Percentiles rank a stretch among this genome's conserved stretches.
These are phyloP conservation scores for Belgica antarctica DNA, from an alignment of 2,888 invertebrate species.

Conservation along the genomic window DNA sequence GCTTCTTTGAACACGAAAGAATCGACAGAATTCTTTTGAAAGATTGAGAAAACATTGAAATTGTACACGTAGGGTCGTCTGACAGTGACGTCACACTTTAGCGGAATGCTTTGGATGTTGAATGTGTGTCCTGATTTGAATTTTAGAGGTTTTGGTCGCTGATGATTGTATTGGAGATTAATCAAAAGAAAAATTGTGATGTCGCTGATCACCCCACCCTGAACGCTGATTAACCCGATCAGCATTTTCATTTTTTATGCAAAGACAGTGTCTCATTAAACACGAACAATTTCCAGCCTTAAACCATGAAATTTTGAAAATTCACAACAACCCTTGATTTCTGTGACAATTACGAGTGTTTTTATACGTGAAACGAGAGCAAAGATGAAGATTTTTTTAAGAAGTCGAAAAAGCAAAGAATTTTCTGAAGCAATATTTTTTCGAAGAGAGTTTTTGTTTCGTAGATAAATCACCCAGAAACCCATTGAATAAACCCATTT, in stretches of 20 bases:
- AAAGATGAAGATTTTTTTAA: not conserved
- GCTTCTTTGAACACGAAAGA: not conserved
- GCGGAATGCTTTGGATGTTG: too few relatives aligned
- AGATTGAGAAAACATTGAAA: too few relatives aligned
- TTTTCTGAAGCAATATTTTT: not conserved
- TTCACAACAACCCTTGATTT: constrained; percentile 36
- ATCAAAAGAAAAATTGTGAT: too few relatives aligned
- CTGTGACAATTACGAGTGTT: constrained; percentile 39
- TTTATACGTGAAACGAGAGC: constrained; percentile 19
- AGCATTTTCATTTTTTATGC: too few relatives aligned
- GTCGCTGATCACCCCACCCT: too few relatives aligned
- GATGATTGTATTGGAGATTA: too few relatives aligned
- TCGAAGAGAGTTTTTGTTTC: constrained; percentile 1
- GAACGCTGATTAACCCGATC: too few relatives aligned
- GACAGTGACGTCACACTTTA: too few relatives aligned
- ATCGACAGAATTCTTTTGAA: not conserved
- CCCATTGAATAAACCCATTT: not conserved
- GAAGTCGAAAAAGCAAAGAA: not conserved
- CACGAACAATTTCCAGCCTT: constrained; percentile 44
- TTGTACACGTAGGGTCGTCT: too few relatives aligned
- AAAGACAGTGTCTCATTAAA: constrained; percentile 10
- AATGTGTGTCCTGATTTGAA: too few relatives aligned
- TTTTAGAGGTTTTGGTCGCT: too few relatives aligned
- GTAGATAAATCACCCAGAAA: not conserved
- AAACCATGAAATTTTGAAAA: constrained; percentile 15